These are phyloP conservation scores for Tupaia chinensis DNA, from an alignment of 2,113 vertebrate genomes.

Conservation along the genomic window DNA sequence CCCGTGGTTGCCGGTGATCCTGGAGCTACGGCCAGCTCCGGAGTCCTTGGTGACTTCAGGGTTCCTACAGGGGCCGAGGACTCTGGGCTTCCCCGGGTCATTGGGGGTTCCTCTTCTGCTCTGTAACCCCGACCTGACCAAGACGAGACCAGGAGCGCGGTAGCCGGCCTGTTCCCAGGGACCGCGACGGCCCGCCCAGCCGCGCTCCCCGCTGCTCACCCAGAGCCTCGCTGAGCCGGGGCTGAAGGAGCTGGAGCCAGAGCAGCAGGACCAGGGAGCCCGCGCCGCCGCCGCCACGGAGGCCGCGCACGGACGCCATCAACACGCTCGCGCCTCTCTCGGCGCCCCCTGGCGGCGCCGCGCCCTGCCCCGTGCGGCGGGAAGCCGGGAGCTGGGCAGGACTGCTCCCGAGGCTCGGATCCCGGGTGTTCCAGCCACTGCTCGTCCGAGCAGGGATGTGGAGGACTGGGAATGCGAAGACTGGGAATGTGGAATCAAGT, in stretches of 20 bases:
- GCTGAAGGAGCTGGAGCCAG: not conserved
- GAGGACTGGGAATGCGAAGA: no score
- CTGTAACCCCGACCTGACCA: not conserved
- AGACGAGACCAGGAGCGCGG: not conserved
- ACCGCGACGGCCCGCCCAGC: no score
- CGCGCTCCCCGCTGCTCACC: not conserved
- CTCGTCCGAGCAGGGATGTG: not conserved
- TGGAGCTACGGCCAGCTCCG: not conserved
- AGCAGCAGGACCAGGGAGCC: not conserved
- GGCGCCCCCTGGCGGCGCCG: not conserved
- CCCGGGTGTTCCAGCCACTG: not conserved
- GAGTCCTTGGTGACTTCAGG: not conserved
- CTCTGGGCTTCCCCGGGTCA: not conserved
- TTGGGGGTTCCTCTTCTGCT: not conserved
- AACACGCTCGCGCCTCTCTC: not conserved
- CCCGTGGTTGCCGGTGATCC: rapidly evolving
- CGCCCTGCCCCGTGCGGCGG: not conserved
- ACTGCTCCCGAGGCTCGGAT: not conserved
- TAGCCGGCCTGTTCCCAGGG: not conserved
- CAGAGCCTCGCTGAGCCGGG: not conserved
- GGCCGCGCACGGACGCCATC: not conserved
- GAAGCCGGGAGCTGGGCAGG: not conserved
- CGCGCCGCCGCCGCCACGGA: not conserved
- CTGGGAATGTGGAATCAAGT: no score
- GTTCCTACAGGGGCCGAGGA: not conserved